Evolutionary conservation across 2,888 invertebrate genomes (phyloP).

Genomic region (Conops quadrifasciatus): DNA sequence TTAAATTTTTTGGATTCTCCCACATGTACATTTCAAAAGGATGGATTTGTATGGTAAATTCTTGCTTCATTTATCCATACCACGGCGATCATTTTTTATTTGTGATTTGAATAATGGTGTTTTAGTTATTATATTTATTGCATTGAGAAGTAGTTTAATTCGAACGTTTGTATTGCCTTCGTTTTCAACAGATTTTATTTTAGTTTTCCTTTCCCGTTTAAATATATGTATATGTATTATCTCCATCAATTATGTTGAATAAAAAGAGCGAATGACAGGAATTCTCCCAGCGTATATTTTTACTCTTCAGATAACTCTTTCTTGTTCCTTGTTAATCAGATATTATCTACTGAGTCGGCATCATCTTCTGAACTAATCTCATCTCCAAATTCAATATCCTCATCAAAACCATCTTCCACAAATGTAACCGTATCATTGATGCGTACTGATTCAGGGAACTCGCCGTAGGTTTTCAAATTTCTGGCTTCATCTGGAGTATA

Average conservation of each 20-base stretch:
- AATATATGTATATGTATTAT: background rate
- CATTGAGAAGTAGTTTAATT: slow-evolving; percentile 1
- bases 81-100: too few species aligned
- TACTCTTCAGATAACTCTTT: slow-evolving; percentile 27
- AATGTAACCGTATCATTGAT: slow-evolving; percentile 97
- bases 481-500: slow-evolving; percentile 99
- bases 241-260: too few species aligned
- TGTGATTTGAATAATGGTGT: too few species aligned
- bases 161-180: background rate
- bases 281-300: slow-evolving; percentile 1
- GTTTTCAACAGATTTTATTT: background rate
- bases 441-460: slow-evolving; percentile 97
- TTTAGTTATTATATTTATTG: slow-evolving; percentile 10
- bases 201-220: background rate
- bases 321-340: slow-evolving; percentile 65
- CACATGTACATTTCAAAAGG: too few species aligned
- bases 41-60: background rate
- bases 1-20: background rate
- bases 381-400: slow-evolving; percentile 96
- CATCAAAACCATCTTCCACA: slow-evolving; percentile 93
- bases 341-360: slow-evolving; percentile 77
- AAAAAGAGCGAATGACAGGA: too few species aligned
- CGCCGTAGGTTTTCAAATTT: slow-evolving; percentile 98
- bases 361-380: slow-evolving; percentile 92
- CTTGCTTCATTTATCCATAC: too few species aligned